These are phyloP conservation scores for Chelidonichthys spinosus DNA, from an alignment of 2,797 vertebrate genomes.

Conservation along the genomic window DNA sequence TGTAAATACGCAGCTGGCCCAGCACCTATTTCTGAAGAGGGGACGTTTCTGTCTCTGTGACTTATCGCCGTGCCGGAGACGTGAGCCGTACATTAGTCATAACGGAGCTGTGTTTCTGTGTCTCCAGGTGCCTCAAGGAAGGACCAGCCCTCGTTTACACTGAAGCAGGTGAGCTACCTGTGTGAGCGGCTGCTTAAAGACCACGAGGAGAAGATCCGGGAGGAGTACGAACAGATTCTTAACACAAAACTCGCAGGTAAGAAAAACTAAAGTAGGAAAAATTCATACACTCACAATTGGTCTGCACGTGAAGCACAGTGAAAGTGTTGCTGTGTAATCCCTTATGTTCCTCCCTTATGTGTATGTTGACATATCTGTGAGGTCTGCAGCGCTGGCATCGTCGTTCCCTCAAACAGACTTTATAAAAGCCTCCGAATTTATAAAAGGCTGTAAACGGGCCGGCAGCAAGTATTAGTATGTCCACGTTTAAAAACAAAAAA, in stretches of 20 bases:
- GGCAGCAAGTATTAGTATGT: neutral
- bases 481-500: too few relatives aligned
- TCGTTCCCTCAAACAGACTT: conserved; percentile 4
- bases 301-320: neutral
- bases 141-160: conserved; percentile 92
- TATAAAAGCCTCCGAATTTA: conserved; percentile 1
- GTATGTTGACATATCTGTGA: conserved; percentile 14
- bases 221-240: conserved; percentile 94
- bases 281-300: neutral
- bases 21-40: conserved; percentile 36
- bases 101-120: conserved; percentile 21
- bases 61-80: neutral
- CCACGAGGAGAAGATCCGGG: conserved; percentile 93
- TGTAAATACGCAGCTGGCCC: conserved; percentile 42
- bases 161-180: conserved; percentile 92
- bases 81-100: conserved; percentile 17
- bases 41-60: conserved; percentile 22
- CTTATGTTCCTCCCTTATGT: neutral
- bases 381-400: conserved; percentile 1
- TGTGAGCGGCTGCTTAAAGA: conserved; percentile 94
- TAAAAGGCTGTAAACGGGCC: conserved; percentile 6
- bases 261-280: neutral
- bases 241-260: conserved; percentile 94
- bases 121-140: conserved; percentile 87
- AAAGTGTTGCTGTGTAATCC: neutral